Base-by-base conservation (phyloP, 2,888 invertebrate species). In the Lypha dubia region DNA sequence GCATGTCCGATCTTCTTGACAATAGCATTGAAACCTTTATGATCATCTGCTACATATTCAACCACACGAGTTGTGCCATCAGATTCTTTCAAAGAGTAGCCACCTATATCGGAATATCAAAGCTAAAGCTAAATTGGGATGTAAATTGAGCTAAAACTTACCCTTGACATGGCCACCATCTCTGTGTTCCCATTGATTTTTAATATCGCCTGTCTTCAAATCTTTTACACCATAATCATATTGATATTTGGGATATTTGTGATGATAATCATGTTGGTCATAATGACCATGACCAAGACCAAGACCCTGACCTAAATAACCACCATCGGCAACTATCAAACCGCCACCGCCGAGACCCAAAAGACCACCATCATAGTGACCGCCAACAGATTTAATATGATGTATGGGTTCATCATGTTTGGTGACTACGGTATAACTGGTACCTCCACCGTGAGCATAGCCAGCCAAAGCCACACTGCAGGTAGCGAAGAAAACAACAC, bases 151-250 rank as follows among this genome's bases (percentile, higher is more conserved):
- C 1, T 22, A 5, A n/a, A 22, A 75, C 73, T 76, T 87, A 89
- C 91, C 91, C 86, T 93, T 93, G 6, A 94, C 94, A 79, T 90
- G 89, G 87, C 93, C 93, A 28, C 94, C 94, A 87, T 93, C 93
- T 46, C 93, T 92, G 51, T 92, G 91, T 88, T 94, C 94, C 90
- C 93, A 92, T 86, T 93, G 93, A 80, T 92, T 92, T 87, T 93
- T 93, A 24, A 92, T 90, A 79, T 93, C 93, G 1, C 93, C 93
- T 1, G 93, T 93, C 49, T 93, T 93, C 0, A 91, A 88, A 82
- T 93, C 93, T 85, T 93, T 92, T n/a, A 93, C 93, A 1, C 93
- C 93, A 86, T 93, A 93, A 85, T 93, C 92, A 85, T 92, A 93
- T 20, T 91, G 89, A 84, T 93, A 93, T 87, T 93, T 92, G 46